Evolutionary conservation across 37 sponge, comb jelly and placozoan species (phyloP).

Genomic region (Aplysina aerophoba): DNA sequence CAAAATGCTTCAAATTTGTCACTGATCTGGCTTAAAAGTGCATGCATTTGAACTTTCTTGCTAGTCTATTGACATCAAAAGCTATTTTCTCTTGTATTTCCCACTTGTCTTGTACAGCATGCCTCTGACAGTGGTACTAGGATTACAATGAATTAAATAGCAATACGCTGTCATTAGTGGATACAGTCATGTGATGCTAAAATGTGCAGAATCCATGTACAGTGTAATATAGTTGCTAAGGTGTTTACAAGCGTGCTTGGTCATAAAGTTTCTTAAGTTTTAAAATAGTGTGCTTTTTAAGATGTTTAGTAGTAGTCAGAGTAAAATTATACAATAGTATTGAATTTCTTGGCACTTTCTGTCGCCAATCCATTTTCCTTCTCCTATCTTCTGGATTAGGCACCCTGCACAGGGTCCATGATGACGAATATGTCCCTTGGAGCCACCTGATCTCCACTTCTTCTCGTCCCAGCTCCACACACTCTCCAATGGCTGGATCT

Average conservation of each 20-base stretch:
- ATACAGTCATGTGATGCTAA: no score
- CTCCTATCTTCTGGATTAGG: background rate
- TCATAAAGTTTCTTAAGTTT: background rate
- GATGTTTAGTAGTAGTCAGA: background rate
- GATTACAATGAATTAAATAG: no score
- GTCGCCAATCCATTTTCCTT: constrained; percentile 52
- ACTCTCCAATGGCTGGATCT: constrained; percentile 41
- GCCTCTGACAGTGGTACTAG: no score
- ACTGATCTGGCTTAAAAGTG: no score
- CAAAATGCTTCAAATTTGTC: background rate
- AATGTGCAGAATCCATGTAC: background rate
- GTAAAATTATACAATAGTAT: background rate
- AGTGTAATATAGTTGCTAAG: background rate
- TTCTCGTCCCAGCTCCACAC: background rate
- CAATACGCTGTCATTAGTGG: no score
- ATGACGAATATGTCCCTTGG: constrained; percentile 40
- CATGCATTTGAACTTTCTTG: no score
- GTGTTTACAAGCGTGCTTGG: no score
- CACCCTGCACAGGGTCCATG: constrained; percentile 30
- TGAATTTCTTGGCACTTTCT: constrained; percentile 39
- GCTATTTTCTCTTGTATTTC: no score
- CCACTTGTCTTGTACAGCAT: no score
- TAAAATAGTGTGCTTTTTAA: background rate
- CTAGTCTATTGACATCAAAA: no score
- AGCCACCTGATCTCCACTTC: constrained; percentile 45